Evolutionary conservation across 2,113 vertebrate genomes (phyloP), one percentile per base, ranked within the genome.

Genomic region (Mellivora capensis): DNA sequence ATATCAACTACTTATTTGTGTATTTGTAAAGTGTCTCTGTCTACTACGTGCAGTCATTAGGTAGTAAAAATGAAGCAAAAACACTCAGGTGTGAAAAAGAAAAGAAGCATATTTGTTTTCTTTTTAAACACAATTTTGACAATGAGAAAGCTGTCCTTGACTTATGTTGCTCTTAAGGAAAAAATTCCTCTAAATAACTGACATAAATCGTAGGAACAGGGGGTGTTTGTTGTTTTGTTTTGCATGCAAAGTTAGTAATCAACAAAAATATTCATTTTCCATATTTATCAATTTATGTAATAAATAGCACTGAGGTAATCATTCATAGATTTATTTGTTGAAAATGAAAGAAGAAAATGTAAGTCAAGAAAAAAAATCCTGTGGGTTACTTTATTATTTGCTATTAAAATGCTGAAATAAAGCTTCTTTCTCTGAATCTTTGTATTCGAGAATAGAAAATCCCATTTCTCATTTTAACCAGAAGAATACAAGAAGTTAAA

Each of bases 21-120:
- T 90, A 49, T 85, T 97, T 93, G 31, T 80, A 92, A 98, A 95
- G 15, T 96, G 44, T 88, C 71, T 77, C 4, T 91, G 88, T 90
- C 91, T 95, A 54, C 80, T 97, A 91, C 13, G 34, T 34, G 42
- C 25, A 72, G 2, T 23, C 42, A 27, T 90, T 91, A 97, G 61
- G 69, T 37, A 85, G 67, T 92, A 57, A 15, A 42, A 94, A 90
- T 1, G 25, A 97, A 90, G 57, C 61, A 25, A 64, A 1, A 31
- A 52, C 18, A 29, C 59, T 91, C 67, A 87, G 8, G 29, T 80
- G 0, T 34, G 17, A 20, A 77, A 42, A 82, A 87, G 7, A 81
- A 72, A 79, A 37, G 1, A 23, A 4, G 31, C 0, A 1, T 0
- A 2, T 95, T 94, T 0, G 1, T 95, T 94, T 34, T 54, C 2